Percentiles rank a stretch among this genome's conserved stretches.
Evolutionary conservation across 2,113 vertebrate species (phyloP).

Genomic region (Ameiurus melas): DNA sequence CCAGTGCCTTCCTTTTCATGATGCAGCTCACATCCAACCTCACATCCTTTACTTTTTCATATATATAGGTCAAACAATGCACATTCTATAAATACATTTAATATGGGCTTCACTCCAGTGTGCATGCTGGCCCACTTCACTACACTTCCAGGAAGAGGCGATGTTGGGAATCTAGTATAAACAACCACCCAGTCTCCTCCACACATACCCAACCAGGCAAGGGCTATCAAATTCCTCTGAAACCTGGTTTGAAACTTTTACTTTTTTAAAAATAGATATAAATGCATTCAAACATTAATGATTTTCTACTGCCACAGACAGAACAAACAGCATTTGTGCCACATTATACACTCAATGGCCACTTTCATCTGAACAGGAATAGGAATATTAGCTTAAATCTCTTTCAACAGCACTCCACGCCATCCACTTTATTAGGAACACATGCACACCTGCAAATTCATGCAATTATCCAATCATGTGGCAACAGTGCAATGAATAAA

Average conservation of each 20-base stretch:
- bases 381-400: background rate
- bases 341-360: background rate
- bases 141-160: slow-evolving; percentile 59
- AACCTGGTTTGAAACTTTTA: background rate
- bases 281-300: too few relatives aligned
- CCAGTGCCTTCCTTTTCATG: background rate
- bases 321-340: background rate
- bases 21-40: background rate
- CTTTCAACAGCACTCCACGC: background rate
- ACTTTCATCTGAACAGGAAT: background rate
- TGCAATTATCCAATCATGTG: background rate
- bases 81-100: slow-evolving; percentile 22
- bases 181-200: background rate
- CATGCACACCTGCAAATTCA: background rate
- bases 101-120: background rate
- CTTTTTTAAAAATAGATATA: background rate
- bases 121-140: slow-evolving; percentile 45
- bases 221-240: background rate
- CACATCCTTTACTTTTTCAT: background rate
- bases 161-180: slow-evolving; percentile 54
- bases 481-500: background rate
- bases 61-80: background rate
- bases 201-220: background rate
- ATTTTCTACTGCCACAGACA: background rate
- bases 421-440: background rate